A percentile compares a stretch with the other conserved stretches of the same genome.
These are phyloP conservation scores for Microdon myrmicae DNA, from an alignment of 2,888 invertebrate species.

Conservation along the genomic window DNA sequence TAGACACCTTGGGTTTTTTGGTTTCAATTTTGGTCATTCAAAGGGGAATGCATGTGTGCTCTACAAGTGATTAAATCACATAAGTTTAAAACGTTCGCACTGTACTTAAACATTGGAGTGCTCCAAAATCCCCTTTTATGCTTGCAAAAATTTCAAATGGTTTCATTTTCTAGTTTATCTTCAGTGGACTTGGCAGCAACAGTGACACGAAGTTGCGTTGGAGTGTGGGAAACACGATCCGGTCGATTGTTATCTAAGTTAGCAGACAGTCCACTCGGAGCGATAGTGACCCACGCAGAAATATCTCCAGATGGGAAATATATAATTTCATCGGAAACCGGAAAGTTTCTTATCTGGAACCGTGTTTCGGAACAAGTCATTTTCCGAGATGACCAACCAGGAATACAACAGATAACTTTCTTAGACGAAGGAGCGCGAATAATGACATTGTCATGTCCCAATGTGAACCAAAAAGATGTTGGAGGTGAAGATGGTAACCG, in stretches of 20 bases:
- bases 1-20: too few species aligned
- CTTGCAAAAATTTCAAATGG: too few species aligned
- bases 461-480: slow-evolving; percentile 67
- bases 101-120: too few species aligned
- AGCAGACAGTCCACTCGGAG: slow-evolving; percentile 91
- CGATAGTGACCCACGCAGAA: slow-evolving; percentile 92
- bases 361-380: slow-evolving; percentile 75
- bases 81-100: too few species aligned
- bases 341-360: slow-evolving; percentile 91
- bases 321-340: slow-evolving; percentile 91
- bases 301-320: slow-evolving; percentile 86
- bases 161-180: slow-evolving; percentile 73
- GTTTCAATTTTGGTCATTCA: too few species aligned
- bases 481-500: slow-evolving; percentile 74
- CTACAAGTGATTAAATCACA: too few species aligned
- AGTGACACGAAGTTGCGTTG: slow-evolving; percentile 93
- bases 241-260: slow-evolving; percentile 87
- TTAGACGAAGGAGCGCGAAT: slow-evolving; percentile 65
- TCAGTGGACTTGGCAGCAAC: slow-evolving; percentile 87
- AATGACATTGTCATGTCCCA: slow-evolving; percentile 65
- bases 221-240: slow-evolving; percentile 90
- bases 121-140: too few species aligned
- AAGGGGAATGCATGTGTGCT: too few species aligned
- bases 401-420: slow-evolving; percentile 67
- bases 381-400: slow-evolving; percentile 80